Conservation (phyloP, 2,888 invertebrate species). For the Sussaba pulchella region DNA sequence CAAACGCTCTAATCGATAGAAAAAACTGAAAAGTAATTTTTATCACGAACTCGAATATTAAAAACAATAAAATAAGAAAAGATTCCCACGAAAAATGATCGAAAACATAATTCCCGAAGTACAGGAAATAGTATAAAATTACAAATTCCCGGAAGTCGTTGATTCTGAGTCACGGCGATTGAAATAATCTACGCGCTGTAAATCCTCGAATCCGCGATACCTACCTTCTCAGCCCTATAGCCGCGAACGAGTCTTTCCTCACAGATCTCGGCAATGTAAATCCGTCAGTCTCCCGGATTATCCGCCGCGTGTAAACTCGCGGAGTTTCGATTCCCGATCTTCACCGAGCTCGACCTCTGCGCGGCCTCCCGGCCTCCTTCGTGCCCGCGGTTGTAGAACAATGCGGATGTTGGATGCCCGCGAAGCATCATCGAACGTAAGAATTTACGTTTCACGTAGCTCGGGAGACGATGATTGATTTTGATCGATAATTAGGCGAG, state of each 20-base stretch:
- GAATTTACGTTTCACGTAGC: conserved; percentile 34
- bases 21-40: too few species aligned
- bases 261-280: background rate
- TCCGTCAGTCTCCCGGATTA: background rate
- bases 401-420: background rate
- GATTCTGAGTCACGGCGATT: too few species aligned
- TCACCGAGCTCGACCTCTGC: background rate
- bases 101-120: too few species aligned
- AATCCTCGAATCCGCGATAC: too few species aligned
- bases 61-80: too few species aligned
- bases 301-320: background rate
- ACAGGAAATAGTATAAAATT: too few species aligned
- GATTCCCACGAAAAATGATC: too few species aligned
- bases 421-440: background rate
- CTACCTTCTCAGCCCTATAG: too few species aligned
- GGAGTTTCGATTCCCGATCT: conserved; percentile 6
- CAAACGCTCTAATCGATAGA: too few species aligned
- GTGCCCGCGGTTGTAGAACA: background rate
- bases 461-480: conserved; percentile 57
- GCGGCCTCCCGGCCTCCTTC: background rate
- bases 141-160: too few species aligned
- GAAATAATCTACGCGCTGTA: too few species aligned
- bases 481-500: conserved; percentile 63
- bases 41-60: too few species aligned
- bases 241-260: background rate